Evolutionary conservation across 2,888 invertebrate species (phyloP), one percentile per base, ranked within the genome.

Genomic region (Polymixis lichenea): DNA sequence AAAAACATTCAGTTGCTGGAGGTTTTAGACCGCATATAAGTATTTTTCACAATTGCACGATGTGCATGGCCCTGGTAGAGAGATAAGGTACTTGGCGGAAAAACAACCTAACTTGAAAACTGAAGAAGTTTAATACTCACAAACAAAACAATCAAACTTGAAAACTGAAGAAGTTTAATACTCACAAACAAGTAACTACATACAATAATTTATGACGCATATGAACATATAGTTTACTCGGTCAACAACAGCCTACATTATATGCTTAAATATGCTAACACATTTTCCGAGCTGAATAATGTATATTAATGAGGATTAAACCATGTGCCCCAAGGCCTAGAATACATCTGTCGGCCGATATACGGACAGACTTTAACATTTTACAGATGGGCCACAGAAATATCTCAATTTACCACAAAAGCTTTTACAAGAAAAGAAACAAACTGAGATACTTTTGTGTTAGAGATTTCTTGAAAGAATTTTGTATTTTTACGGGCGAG

Each of bases 271-370:
- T 83, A 83, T 86, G 84, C 72, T 80, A 78, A 86, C 76, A 77
- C 60, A 86, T 72, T 77, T 86, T 76, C 80, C 74, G 64, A 78
- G 49, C 70, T 65, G 79, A 78, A 86, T 86, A 86, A 80, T 86
- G 84, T 73, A 68, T 84, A 80, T 75, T 84, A 78, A 86, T 86
- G 72, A 77, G 74, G 53, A 73, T 80, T 74, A 84, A 86, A 71
- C 68, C 32, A 78, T 86, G 78, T 77, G 72, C 60, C 72, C 75
- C 60, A 66, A 84, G 72, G 67, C 75, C 77, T 78, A 68, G 69
- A 76, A 74, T 73, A 78, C 71, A 81, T 84, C 68, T 78, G 56
- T 65, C 71, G 38, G 28, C n/a, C 66, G 76, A 74, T 68, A 38
- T 51, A 75, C 62, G 66, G 62, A 73, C 65, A 38, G 65, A 60